Conservation (phyloP, 2,113 vertebrate species). For the Perca flavescens region DNA sequence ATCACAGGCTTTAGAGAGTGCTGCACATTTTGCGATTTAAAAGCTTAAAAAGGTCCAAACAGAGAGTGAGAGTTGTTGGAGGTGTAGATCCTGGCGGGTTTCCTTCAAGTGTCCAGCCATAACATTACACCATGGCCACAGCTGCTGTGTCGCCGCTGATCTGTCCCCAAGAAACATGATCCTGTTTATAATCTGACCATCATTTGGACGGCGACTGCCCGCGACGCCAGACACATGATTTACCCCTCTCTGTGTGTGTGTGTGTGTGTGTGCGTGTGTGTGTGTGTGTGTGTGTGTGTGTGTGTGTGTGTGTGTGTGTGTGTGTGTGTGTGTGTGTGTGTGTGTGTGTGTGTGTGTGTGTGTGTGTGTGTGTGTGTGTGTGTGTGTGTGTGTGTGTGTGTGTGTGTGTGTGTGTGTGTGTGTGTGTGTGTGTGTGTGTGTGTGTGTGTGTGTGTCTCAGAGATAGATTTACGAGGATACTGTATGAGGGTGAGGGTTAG, state of each 20-base stretch:
- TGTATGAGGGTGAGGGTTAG: slow-evolving; percentile 55
- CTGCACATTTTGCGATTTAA: slow-evolving; percentile 16
- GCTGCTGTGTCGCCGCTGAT: slow-evolving; percentile 77
- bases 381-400: too few species aligned
- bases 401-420: too few species aligned
- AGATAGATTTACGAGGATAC: slow-evolving; percentile 73
- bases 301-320: slow-evolving; percentile 43
- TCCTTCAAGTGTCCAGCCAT: slow-evolving; percentile 63
- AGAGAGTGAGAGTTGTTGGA: slow-evolving; percentile 21
- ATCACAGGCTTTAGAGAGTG: background rate
- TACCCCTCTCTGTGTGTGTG: slow-evolving; percentile 6
- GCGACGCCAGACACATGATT: slow-evolving; percentile 77
- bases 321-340: too few species aligned
- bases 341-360: too few species aligned
- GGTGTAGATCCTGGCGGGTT: slow-evolving; percentile 49
- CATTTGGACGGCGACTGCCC: slow-evolving; percentile 76
- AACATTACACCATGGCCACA: slow-evolving; percentile 72
- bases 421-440: slow-evolving; percentile 32
- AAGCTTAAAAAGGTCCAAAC: slow-evolving; percentile 28
- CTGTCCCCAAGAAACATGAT: slow-evolving; percentile 76
- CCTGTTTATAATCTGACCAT: slow-evolving; percentile 73
- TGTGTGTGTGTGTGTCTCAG: slow-evolving; percentile 56
- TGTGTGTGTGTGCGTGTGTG: slow-evolving; percentile 51
- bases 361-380: too few species aligned
- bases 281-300: slow-evolving; percentile 35